Percentiles rank a stretch among this genome's conserved stretches.
Evolutionary conservation across 1,140 invertebrate species (phyloP).

Genomic region (Heliconius hermathena): DNA sequence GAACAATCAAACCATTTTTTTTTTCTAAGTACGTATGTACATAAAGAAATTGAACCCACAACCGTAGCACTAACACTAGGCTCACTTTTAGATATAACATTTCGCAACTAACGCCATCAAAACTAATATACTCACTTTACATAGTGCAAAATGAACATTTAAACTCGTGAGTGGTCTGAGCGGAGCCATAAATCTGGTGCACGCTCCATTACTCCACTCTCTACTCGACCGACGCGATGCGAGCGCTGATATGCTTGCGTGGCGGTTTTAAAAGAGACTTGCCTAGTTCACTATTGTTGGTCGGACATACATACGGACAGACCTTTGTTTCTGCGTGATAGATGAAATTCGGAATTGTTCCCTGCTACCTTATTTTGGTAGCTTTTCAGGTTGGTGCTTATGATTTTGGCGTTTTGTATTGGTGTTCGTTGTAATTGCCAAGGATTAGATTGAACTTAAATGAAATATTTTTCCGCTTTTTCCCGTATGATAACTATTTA

Average conservation of each 20-base stretch:
- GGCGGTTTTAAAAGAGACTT: conserved; percentile 10
- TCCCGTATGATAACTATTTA: too few relatives aligned
- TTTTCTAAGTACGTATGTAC: too few relatives aligned
- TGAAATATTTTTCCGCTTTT: too few relatives aligned
- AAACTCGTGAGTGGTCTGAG: conserved; percentile 29
- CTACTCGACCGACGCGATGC: conserved; percentile 2
- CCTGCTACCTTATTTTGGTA: neutral
- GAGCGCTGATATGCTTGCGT: conserved; percentile 1
- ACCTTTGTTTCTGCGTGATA: neutral
- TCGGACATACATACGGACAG: neutral
- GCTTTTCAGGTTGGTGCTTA: neutral
- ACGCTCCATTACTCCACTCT: conserved; percentile 7
- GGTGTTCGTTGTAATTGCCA: neutral
- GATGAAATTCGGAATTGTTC: neutral
- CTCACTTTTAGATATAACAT: too few relatives aligned
- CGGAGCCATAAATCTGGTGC: conserved; percentile 2
- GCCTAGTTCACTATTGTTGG: neutral
- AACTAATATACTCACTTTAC: conserved; percentile 11
- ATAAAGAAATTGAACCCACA: too few relatives aligned
- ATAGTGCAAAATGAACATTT: conserved; percentile 30
- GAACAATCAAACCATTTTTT: too few relatives aligned
- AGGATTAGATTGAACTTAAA: neutral
- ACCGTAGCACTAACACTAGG: too few relatives aligned
- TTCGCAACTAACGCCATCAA: neutral
- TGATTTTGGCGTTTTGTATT: neutral